phyloP scores from a whole-genome alignment of 2,113 vertebrate genomes.

The Silurus asotus region DNA sequence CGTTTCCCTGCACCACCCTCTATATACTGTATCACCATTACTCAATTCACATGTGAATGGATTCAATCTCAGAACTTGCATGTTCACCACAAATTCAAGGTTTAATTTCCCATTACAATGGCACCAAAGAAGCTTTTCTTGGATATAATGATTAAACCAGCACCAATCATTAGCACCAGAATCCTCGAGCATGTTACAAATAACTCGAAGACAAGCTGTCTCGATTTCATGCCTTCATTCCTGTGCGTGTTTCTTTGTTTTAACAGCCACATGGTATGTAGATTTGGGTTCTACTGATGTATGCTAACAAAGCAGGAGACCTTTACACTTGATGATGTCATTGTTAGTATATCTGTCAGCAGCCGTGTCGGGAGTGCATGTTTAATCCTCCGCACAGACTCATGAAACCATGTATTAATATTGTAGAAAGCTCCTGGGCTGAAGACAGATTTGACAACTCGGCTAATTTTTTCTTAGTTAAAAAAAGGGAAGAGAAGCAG shows the following conservation, averaged over 20 bases:
- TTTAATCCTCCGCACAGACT: slow-evolving; percentile 3
- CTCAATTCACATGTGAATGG: no score
- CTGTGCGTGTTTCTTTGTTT: slow-evolving; percentile 12
- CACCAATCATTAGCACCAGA: background rate
- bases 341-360: slow-evolving; percentile 27
- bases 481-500: background rate
- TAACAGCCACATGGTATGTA: slow-evolving; percentile 39
- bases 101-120: background rate
- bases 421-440: slow-evolving; percentile 16
- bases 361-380: background rate
- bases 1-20: no score
- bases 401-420: slow-evolving; percentile 23
- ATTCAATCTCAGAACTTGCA: no score
- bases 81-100: background rate
- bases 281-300: slow-evolving; percentile 21
- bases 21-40: no score
- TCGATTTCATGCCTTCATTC: slow-evolving; percentile 43
- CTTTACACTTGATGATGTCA: slow-evolving; percentile 35
- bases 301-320: slow-evolving; percentile 18
- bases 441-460: slow-evolving; percentile 23
- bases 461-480: slow-evolving; percentile 19
- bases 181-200: background rate
- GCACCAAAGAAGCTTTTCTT: background rate
- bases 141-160: background rate
- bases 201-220: slow-evolving; percentile 28